Base-by-base conservation (phyloP, 1,140 invertebrate species). In the Sipha flava region DNA sequence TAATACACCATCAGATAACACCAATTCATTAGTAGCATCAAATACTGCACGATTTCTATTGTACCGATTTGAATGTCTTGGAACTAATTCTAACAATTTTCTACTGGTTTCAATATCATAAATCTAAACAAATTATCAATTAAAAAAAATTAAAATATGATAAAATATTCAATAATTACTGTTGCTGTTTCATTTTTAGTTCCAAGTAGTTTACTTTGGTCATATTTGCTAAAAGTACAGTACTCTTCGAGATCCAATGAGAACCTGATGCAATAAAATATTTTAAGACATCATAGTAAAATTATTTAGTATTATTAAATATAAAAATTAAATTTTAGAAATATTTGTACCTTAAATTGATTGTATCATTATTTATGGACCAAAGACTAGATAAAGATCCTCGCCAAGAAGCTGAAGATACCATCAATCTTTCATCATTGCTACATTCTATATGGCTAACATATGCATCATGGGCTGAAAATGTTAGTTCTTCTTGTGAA, bases 1-100 rank as follows among this genome's bases (percentile, higher is more conserved):
- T 0, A 99, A 87, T 2, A 98, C 95, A 43, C 98, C 98, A 86
- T 99, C 97, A 84, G 93, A 95, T 1, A 99, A 86, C 21, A 99
- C 91, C 34, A 99, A 86, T 83, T 98, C 95, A 85, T 99, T 97
- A 16, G 92, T 93, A 81, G 94, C 94, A 85, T 93, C 94, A 85
- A 98, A 98, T 0, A 94, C 96, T 0, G 97, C 97, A 64, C 93
- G 88, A 86, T 99, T 99, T 86, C 93, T 93, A 6, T 90, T 92
- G 85, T 99, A 99, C 83, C 93, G 90, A 87, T 99, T 98, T 37
- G 93, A 93, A 82, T 94, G 91, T 64, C 90, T 88, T 14, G 94
- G 92, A 49, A 89, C 90, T 29, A 98, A 89, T 0, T 90, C 91
- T 49, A 89, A 86, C 45, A 98, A 84, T 79, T 90, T 87, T 81